These are phyloP conservation scores for Busseola fusca DNA, from an alignment of 2,888 invertebrate genomes.

Conservation along the genomic window DNA sequence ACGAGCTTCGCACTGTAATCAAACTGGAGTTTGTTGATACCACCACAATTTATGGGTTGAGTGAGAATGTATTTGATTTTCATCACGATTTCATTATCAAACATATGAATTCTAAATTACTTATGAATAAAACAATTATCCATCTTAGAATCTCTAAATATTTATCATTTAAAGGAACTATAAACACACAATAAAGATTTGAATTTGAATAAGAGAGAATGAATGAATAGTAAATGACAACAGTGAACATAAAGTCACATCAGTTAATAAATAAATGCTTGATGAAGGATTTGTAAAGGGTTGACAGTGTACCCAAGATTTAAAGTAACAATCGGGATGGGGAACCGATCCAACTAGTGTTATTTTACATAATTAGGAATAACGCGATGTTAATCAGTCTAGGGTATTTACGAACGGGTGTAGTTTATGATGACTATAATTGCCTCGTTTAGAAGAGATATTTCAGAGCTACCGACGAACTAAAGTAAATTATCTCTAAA, in stretches of 20 bases:
- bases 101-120: not conserved
- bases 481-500: not conserved
- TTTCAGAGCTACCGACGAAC: not conserved
- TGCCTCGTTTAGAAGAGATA: no score
- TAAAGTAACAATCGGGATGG: not conserved
- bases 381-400: no score
- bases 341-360: no score
- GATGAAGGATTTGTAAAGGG: conserved; percentile 9
- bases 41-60: conserved; percentile 27
- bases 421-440: no score
- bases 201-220: conserved; percentile 19
- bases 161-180: not conserved
- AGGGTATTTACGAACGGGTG: no score
- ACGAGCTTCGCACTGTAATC: conserved; percentile 34
- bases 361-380: no score
- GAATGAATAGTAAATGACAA: conserved; percentile 25
- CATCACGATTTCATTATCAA: not conserved
- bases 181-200: conserved; percentile 8
- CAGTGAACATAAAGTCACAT: conserved; percentile 14
- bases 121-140: not conserved
- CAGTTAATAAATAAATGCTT: conserved; percentile 13
- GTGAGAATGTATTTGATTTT: conserved; percentile 20
- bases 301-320: not conserved
- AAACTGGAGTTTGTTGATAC: conserved; percentile 35
- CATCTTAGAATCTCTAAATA: not conserved